Conservation (phyloP, 2,888 invertebrate species). For the Drosophila barbarae region DNA sequence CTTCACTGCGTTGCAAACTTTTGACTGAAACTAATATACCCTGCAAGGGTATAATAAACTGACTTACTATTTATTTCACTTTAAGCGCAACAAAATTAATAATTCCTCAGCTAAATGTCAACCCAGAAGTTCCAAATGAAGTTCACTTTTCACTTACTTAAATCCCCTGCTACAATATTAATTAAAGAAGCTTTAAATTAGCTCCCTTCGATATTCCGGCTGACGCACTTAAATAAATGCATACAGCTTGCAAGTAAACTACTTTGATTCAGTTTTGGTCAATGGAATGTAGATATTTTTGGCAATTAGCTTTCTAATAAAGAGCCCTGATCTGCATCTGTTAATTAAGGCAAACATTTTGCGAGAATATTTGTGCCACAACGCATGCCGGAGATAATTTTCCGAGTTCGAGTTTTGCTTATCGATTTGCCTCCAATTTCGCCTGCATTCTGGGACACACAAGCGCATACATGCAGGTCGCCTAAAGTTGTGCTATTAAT, state of each 20-base stretch:
- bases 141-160: background rate
- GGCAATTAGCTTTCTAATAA: conserved; percentile 35
- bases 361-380: conserved; percentile 28
- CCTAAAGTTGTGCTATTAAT: conserved; percentile 71
- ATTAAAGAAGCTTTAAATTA: background rate
- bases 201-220: background rate
- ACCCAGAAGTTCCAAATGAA: background rate
- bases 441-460: conserved; percentile 7
- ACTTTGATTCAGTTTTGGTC: conserved; percentile 10
- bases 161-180: background rate
- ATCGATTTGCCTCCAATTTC: conserved; percentile 32
- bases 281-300: conserved; percentile 14
- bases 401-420: conserved; percentile 22
- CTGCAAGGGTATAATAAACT: too few relatives aligned
- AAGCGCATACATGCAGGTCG: conserved; percentile 18
- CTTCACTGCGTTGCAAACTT: too few relatives aligned
- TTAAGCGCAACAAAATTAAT: background rate
- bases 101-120: background rate
- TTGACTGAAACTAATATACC: too few relatives aligned
- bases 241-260: background rate
- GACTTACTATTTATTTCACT: background rate
- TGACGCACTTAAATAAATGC: background rate
- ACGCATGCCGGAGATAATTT: conserved; percentile 35
- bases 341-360: conserved; percentile 39
- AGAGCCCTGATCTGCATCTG: conserved; percentile 36